Conservation (phyloP, 2,888 invertebrate species). For the Euplagia quadripunctaria region DNA sequence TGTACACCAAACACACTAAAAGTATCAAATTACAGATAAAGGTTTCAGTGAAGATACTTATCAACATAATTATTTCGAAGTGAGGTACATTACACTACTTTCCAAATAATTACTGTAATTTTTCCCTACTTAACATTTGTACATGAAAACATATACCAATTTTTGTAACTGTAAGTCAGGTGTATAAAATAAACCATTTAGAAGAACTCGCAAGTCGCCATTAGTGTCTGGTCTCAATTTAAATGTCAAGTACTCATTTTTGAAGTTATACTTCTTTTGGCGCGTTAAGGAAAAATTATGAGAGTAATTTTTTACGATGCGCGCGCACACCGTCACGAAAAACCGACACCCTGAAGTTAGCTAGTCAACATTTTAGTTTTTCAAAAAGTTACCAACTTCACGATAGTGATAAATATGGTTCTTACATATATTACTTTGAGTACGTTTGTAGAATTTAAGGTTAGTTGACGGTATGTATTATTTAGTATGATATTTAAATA, state of each 20-base stretch:
- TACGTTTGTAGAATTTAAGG: too few relatives aligned
- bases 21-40: conserved; percentile 62
- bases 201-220: conserved; percentile 5
- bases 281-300: too few relatives aligned
- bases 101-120: conserved; percentile 39
- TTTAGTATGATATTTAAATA: too few relatives aligned
- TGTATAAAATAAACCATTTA: neutral
- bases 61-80: conserved; percentile 38
- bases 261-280: too few relatives aligned
- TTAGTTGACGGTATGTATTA: too few relatives aligned
- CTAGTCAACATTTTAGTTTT: too few relatives aligned
- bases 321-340: too few relatives aligned
- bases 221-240: neutral
- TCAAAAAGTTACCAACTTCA: too few relatives aligned
- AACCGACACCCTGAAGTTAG: too few relatives aligned
- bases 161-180: conserved; percentile 21
- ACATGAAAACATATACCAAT: conserved; percentile 21
- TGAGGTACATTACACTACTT: conserved; percentile 31
- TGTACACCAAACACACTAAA: conserved; percentile 46
- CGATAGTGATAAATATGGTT: too few relatives aligned
- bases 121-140: conserved; percentile 21
- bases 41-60: conserved; percentile 46
- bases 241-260: neutral
- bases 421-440: too few relatives aligned
- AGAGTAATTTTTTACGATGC: too few relatives aligned